Evolutionary conservation across 1,140 invertebrate species (phyloP).

Genomic region (Lordiphosa mommai): DNA sequence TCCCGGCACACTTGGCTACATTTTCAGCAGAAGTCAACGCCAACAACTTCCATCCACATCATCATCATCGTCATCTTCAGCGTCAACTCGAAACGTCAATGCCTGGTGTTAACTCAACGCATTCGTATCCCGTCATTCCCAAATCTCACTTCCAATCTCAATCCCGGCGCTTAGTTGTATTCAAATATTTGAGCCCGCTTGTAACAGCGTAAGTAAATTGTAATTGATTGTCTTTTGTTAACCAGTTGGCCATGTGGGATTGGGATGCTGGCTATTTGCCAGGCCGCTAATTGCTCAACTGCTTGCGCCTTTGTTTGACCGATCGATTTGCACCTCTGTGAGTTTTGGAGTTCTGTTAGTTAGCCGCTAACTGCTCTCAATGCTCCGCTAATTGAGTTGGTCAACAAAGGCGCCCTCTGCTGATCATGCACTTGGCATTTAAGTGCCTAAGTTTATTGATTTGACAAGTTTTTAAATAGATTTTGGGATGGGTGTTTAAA

Average conservation of each 20-base stretch:
- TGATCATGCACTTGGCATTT: too few species aligned
- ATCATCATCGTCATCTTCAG: conserved; percentile 26
- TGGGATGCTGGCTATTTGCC: conserved; percentile 23
- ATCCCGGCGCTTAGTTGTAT: conserved; percentile 48
- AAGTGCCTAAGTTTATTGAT: too few species aligned
- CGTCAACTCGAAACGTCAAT: conserved; percentile 73
- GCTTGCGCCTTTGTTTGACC: conserved; percentile 67
- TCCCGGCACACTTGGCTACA: conserved; percentile 51
- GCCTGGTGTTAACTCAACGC: conserved; percentile 61
- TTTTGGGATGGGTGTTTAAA: too few species aligned
- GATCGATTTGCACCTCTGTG: conserved; percentile 51
- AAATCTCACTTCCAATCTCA: neutral
- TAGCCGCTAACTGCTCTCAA: conserved; percentile 69
- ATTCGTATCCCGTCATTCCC: conserved; percentile 22
- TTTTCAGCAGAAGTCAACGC: conserved; percentile 76
- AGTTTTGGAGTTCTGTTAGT: conserved; percentile 16
- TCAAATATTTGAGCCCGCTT: conserved; percentile 52
- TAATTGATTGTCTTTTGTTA: conserved; percentile 59
- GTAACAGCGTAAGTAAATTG: conserved; percentile 49
- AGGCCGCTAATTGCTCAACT: conserved; percentile 59
- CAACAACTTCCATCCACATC: conserved; percentile 38
- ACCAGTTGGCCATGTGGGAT: neutral
- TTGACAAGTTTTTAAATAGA: too few species aligned
- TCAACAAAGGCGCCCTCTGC: conserved; percentile 48
- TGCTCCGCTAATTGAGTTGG: conserved; percentile 57